Evolutionary conservation across 2,888 invertebrate species (phyloP), one percentile per base, ranked within the genome.

Genomic region (Gymnocheta viridis): DNA sequence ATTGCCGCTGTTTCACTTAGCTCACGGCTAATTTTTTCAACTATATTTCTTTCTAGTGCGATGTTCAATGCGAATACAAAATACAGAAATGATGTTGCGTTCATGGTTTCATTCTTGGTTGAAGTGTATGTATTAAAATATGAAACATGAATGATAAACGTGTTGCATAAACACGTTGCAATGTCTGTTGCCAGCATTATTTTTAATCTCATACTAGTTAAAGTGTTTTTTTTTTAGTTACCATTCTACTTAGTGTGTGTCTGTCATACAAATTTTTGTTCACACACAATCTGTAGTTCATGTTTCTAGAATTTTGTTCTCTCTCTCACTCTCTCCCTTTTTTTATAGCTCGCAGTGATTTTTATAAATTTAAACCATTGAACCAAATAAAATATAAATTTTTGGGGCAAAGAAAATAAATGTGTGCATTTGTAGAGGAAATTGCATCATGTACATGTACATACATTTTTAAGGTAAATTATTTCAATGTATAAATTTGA

Each of bases 361-460:
- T 56, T 6, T 67, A 24, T 56, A 58, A 66, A 47, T 77, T 67
- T 67, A 14, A 47, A 47, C 35, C 32, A 67, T 77, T 67, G 74
- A 76, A 76, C 74, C 54, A 76, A 38, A 73, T 35, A 66, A 64
- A 66, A 56, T 64, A 74, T 22, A 62, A 22, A 51, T 51, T 73
- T 62, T n/a, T 51, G 22, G 64, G 22, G 12, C 7, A 47, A 22
- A 6, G 32, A 54, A 66, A 29, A 22, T 64, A 54, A 35, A 24
- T 67, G 38, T 38, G 35, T 51, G 24, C 9, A 29, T 17, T 27
- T 64, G 64, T 32, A 22, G 24, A 2, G 4, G 35, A 24, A 49
- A 72, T 47, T 49, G 60, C 24, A 60, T 24, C 38, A 73, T 47
- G 24, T n/a, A 12, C 27, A 24, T 44, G 19, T 24, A 47, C 9